These are phyloP conservation scores for Colletes latitarsis DNA, from an alignment of 1,140 invertebrate species.

Conservation along the genomic window DNA sequence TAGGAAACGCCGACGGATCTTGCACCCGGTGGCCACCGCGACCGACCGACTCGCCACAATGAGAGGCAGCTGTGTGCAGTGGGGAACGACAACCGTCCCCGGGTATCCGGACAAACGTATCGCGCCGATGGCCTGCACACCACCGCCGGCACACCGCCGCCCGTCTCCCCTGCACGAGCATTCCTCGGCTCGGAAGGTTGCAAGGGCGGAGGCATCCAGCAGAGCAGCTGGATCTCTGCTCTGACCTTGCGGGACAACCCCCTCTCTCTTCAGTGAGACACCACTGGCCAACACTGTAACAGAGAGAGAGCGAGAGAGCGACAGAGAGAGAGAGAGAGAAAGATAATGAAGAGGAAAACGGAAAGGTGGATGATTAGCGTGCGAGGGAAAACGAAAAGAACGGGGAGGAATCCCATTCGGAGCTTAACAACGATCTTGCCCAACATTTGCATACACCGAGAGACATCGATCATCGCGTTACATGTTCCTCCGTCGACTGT, in stretches of 20 bases:
- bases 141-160: conserved; percentile 29
- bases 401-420: conserved; percentile 36
- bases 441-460: conserved; percentile 66
- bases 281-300: conserved; percentile 78
- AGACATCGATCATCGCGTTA: conserved; percentile 70
- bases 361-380: conserved; percentile 18
- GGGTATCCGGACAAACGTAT: conserved; percentile 69
- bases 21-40: conserved; percentile 87
- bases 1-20: conserved; percentile 65
- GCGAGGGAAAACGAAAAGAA: conserved; percentile 41
- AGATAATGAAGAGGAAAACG: conserved; percentile 41
- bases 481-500: conserved; percentile 29
- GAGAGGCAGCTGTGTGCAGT: conserved; percentile 80
- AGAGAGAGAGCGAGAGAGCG: conserved; percentile 74
- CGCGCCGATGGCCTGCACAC: conserved; percentile 42
- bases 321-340: conserved; percentile 59
- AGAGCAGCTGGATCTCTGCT: conserved; percentile 69
- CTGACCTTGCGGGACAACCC: conserved; percentile 70
- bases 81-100: conserved; percentile 63
- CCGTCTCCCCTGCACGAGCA: conserved; percentile 59
- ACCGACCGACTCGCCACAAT: conserved; percentile 87
- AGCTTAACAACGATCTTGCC: conserved; percentile 14
- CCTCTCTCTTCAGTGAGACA: conserved; percentile 78
- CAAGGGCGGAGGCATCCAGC: conserved; percentile 69
- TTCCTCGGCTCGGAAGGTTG: conserved; percentile 63